A percentile compares a stretch with the other conserved stretches of the same genome.
These are phyloP conservation scores for Aramus guarauna DNA, from an alignment of 2,113 vertebrate species.

Conservation along the genomic window DNA sequence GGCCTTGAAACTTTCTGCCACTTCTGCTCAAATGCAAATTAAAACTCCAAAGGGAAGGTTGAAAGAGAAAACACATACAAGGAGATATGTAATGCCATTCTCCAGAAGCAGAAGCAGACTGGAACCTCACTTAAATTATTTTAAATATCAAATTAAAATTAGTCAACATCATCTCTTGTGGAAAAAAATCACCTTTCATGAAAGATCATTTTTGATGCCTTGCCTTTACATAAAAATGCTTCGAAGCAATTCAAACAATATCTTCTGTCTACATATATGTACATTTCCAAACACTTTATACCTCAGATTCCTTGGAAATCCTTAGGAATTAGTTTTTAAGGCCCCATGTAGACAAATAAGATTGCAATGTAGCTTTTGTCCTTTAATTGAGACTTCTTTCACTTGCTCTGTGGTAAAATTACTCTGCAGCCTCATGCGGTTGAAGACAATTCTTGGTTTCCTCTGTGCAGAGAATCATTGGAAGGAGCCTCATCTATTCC, in stretches of 20 bases:
- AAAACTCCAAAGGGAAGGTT: not conserved
- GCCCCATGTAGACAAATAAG: not conserved
- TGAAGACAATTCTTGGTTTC: not conserved
- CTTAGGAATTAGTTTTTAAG: not conserved
- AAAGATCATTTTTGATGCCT: not conserved
- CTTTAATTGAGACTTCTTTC: not conserved
- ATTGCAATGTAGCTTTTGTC: not conserved
- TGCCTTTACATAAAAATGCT: not conserved
- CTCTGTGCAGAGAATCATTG: not conserved
- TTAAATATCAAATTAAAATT: not conserved
- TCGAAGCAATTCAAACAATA: not conserved
- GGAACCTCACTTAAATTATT: rapidly evolving
- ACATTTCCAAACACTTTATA: not conserved
- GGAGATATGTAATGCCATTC: not conserved
- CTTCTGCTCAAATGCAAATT: not conserved
- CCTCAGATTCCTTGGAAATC: not conserved
- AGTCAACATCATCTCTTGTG: not conserved
- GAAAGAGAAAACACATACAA: not conserved
- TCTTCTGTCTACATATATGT: not conserved
- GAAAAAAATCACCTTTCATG: not conserved
- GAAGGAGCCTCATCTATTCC: not conserved
- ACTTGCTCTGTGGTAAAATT: not conserved
- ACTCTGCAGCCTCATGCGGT: not conserved
- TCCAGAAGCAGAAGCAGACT: not conserved
- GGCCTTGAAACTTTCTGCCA: not conserved